These are phyloP conservation scores for Micromys minutus DNA, from an alignment of 2,113 vertebrate species.

Conservation along the genomic window DNA sequence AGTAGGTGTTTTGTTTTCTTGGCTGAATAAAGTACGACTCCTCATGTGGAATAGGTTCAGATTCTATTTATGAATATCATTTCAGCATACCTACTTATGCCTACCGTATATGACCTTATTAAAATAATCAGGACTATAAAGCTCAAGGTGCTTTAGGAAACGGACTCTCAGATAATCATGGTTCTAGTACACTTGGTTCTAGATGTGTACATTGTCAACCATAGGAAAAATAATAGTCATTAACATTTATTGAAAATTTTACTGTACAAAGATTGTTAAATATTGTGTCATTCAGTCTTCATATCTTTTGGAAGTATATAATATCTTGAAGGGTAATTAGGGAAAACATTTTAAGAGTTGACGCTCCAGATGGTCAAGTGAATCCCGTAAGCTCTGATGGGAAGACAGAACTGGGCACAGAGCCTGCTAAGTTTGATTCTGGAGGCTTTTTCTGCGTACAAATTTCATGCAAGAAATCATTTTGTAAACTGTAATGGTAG, in stretches of 20 bases:
- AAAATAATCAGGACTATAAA: neutral
- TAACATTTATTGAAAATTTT: neutral
- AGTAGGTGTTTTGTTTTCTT: neutral
- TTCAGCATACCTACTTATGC: too few relatives aligned
- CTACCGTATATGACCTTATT: too few relatives aligned
- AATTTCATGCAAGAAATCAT: neutral
- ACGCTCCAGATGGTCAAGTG: slow-evolving; percentile 35
- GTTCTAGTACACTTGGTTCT: neutral
- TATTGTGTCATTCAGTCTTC: slow-evolving; percentile 31
- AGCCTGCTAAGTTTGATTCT: neutral
- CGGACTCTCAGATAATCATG: neutral
- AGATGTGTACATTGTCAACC: neutral
- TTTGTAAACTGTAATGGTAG: neutral
- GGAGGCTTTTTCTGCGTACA: slow-evolving; percentile 5
- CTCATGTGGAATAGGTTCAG: neutral
- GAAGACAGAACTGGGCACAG: neutral
- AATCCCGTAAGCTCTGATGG: neutral
- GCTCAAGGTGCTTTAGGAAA: neutral
- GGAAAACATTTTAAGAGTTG: neutral
- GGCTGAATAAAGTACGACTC: neutral
- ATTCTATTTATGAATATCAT: neutral
- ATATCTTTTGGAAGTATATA: neutral
- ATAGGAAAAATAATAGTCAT: neutral
- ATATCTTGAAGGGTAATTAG: neutral
- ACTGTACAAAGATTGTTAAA: neutral